Conservation (phyloP, 2,888 invertebrate genomes). For the Rhorus exstirpatorius region DNA sequence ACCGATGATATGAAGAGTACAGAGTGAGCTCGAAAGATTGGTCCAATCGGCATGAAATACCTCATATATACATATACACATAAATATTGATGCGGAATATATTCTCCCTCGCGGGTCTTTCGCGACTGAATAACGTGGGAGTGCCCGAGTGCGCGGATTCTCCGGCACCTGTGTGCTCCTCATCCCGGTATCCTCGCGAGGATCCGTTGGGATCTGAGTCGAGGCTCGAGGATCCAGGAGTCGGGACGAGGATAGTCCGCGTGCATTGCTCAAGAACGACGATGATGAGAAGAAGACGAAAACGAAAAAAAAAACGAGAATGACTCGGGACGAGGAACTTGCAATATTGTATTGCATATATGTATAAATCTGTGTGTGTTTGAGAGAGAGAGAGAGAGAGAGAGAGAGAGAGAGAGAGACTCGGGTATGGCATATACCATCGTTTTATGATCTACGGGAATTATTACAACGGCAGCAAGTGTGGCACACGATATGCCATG, state of each 20-base stretch:
- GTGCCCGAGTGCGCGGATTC: slow-evolving; percentile 64
- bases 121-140: slow-evolving; percentile 71
- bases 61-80: slow-evolving; percentile 1
- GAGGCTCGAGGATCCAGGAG: slow-evolving; percentile 6
- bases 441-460: slow-evolving; percentile 80
- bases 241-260: slow-evolving; percentile 15
- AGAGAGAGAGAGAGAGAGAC: too few species aligned
- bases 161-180: slow-evolving; percentile 57
- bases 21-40: background rate
- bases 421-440: slow-evolving; percentile 52
- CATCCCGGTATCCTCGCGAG: slow-evolving; percentile 12
- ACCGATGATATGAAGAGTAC: background rate
- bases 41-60: slow-evolving; percentile 3
- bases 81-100: slow-evolving; percentile 4
- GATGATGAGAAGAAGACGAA: background rate
- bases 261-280: slow-evolving; percentile 26
- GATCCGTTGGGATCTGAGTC: slow-evolving; percentile 21
- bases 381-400: slow-evolving; percentile 22
- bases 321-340: slow-evolving; percentile 29
- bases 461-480: slow-evolving; percentile 82
- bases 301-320: slow-evolving; percentile 4
- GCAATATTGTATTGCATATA: slow-evolving; percentile 38
- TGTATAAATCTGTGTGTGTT: slow-evolving; percentile 1
- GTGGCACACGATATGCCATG: slow-evolving; percentile 69
- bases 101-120: slow-evolving; percentile 26